Evolutionary conservation across 2,113 vertebrate genomes (phyloP).

Genomic region (Talpa occidentalis): DNA sequence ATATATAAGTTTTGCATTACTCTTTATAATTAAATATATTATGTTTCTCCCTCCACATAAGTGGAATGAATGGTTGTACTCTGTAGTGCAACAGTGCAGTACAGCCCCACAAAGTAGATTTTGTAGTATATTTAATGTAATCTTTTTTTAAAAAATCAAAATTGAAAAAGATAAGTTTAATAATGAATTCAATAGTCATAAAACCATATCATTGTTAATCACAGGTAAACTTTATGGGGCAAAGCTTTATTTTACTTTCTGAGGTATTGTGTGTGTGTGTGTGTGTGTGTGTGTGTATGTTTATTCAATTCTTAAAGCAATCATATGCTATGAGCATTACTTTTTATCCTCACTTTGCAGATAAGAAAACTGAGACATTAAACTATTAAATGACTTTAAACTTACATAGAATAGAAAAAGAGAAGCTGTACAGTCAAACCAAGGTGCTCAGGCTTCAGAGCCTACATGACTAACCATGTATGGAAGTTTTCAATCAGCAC

Average conservation of each 20-base stretch:
- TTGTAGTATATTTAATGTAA: not conserved
- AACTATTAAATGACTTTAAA: not conserved
- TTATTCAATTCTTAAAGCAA: not conserved
- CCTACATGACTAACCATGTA: not conserved
- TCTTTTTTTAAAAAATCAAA: not conserved
- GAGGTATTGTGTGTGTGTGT: no score
- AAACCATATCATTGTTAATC: not conserved
- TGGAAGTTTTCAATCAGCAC: not conserved
- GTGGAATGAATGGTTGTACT: not conserved
- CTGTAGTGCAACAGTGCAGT: not conserved
- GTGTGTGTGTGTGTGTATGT: no score
- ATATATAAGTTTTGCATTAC: not conserved
- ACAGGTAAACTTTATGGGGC: not conserved
- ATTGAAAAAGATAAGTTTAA: not conserved
- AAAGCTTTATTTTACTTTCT: no score
- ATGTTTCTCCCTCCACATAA: not conserved
- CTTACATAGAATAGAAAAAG: not conserved
- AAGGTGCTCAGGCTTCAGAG: not conserved
- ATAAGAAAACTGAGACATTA: not conserved
- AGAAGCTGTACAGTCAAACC: constrained; percentile 6
- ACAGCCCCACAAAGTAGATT: not conserved
- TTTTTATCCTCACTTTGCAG: constrained; percentile 9
- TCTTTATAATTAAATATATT: not conserved
- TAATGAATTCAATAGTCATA: not conserved
- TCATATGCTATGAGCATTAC: not conserved